Base-by-base conservation (phyloP, 1,140 invertebrate species). In the Cydia amplana region DNA sequence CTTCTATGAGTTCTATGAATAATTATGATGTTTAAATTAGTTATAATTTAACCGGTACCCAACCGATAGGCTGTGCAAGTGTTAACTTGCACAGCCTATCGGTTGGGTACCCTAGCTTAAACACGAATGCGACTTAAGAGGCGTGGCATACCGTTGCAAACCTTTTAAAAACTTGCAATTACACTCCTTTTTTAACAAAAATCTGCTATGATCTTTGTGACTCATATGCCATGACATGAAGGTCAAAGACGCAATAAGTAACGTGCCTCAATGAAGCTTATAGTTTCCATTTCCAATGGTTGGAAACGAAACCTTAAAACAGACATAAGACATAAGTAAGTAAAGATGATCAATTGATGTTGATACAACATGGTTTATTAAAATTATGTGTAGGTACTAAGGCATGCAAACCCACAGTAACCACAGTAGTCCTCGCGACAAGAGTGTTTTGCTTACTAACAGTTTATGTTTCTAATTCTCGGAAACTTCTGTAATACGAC, bases 401-500 rank as follows among this genome's bases (percentile, higher is more conserved):
- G 7, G 32, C 32, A 36, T 7, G 32, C 32, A 36, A 36, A 36
- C 6, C 0, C 32, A 46, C 14, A 46, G 10, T 46, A 36, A 36
- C 0, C 32, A 46, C 14, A 46, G 10, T 46, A 51, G 0, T 18
- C n/a, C 49, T 51, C 55, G 20, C 23, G 18, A 60, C 55, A 23
- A 12, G n/a, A 23, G 12, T 10, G 12, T 60, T 60, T 60, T 23
- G 55, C 18, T 60, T 60, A 23, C 55, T 6, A 23, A 23, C 20
- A n/a, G 20, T 23, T 20, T 60, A 60, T 20, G 20, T 60, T 60
- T 10, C 43, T 10, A 16, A 4, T 70, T 70, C 65, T 9, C 6
- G 43, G 65, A 70, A 70, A 16, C 40, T 70, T 20, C 28, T 70
- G 65, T 70, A 40, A 70, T 70, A 70, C 32, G 65, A 70, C 65